A percentile compares a stretch with the other conserved stretches of the same genome.
Evolutionary conservation across 1,140 invertebrate genomes (phyloP).

Genomic region (Drosophila arizonae): DNA sequence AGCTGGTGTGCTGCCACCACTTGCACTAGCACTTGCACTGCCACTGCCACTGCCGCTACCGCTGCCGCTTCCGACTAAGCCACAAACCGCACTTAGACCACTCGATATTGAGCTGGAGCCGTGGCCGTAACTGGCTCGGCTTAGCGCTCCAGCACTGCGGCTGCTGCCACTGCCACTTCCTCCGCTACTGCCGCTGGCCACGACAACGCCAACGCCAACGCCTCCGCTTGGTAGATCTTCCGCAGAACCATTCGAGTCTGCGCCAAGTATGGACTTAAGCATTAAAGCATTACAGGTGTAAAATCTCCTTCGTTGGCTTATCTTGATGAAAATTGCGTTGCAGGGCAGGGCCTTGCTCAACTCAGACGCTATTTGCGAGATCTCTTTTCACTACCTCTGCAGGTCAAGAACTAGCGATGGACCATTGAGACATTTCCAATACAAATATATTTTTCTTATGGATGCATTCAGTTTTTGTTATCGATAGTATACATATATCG

Average conservation of each 20-base stretch:
- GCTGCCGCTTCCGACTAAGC: constrained; percentile 33
- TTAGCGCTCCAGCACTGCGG: constrained; percentile 17
- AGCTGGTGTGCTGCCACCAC: constrained; percentile 61
- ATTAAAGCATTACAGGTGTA: constrained; percentile 79
- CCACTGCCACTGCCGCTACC: constrained; percentile 23
- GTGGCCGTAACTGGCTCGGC: constrained; percentile 51
- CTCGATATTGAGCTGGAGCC: constrained; percentile 68
- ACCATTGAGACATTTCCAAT: neutral
- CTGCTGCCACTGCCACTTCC: constrained; percentile 34
- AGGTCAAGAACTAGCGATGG: constrained; percentile 32
- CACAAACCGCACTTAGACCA: constrained; percentile 58
- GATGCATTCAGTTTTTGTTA: neutral
- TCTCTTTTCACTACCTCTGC: constrained; percentile 28
- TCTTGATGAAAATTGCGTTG: constrained; percentile 38
- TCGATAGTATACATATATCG: neutral
- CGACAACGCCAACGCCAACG: constrained; percentile 53
- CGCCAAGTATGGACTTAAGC: constrained; percentile 77
- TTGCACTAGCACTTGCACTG: constrained; percentile 31
- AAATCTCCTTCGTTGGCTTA: constrained; percentile 62
- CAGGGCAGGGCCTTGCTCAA: constrained; percentile 32
- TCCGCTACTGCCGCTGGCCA: constrained; percentile 49
- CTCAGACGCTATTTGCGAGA: constrained; percentile 6
- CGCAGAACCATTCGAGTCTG: constrained; percentile 63
- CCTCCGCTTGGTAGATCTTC: constrained; percentile 59
- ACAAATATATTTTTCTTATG: neutral